Base-by-base conservation (phyloP, 2,888 invertebrate genomes). In the Oxyteleia sp. region DNA sequence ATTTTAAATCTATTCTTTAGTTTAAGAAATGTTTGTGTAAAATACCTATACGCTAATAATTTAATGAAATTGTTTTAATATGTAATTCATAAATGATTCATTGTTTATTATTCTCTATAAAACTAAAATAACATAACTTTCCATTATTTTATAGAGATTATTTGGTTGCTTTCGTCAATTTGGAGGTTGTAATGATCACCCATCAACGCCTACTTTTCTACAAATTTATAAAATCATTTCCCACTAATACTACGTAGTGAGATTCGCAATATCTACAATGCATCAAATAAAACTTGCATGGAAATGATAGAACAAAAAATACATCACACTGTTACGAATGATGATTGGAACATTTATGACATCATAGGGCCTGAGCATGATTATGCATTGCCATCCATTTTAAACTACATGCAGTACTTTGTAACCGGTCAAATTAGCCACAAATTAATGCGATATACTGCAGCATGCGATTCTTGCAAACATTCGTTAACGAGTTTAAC, bases 211-310 rank as follows among this genome's bases (percentile, higher is more conserved):
- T 13, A 59, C 41, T 5, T 59, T 59, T 11, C 41, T 59, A 23
- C 59, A 59, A 23, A 32, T 59, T 1, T 59, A 59, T 10, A 59
- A 59, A n/a, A 59, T 59, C 2, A 3, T 59, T 41, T 41, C 59
- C 20, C 23, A 23, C 5, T n/a, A n/a, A n/a, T 23, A 41, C 41
- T 59, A 41, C 2, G 1, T 59, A n/a, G 5, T 59, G 41, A 41
- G 20, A 41, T 41, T 41, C n/a, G 15, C 59, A n/a, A n/a, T n/a
- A n/a, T n/a, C n/a, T n/a, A n/a, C n/a, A n/a, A n/a, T n/a, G n/a
- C n/a, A n/a, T n/a, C n/a, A n/a, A n/a, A n/a, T n/a, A n/a, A n/a
- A n/a, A n/a, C 41, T 13, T 41, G 13, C 35, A 59, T 59, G 59
- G 59, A 20, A 59, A 59, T 41, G 2, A 55, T 55, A 15, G 4